A percentile compares a stretch with the other conserved stretches of the same genome.
These are phyloP conservation scores for Hirundichthys speculiger DNA, from an alignment of 2,113 vertebrate genomes.

Conservation along the genomic window DNA sequence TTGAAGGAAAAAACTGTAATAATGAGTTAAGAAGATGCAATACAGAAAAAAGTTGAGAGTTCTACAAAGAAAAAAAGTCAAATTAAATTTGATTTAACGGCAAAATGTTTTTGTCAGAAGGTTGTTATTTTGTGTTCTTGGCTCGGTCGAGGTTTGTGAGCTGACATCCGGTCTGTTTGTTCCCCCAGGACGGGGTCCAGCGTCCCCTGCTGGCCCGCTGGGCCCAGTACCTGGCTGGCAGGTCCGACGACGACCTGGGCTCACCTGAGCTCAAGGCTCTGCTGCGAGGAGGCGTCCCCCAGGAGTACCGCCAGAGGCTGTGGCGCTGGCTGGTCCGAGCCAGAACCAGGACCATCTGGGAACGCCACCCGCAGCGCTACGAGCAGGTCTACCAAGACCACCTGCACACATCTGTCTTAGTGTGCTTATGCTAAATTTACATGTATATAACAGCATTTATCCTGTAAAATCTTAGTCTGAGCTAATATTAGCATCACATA, in stretches of 20 bases:
- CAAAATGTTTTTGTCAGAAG: too few species aligned
- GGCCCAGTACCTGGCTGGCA: conserved; percentile 82
- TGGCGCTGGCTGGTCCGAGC: conserved; percentile 87
- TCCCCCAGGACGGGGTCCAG: conserved; percentile 78
- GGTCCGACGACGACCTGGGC: conserved; percentile 69
- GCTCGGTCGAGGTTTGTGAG: too few species aligned
- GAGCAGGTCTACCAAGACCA: conserved; percentile 53
- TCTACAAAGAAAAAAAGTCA: too few species aligned
- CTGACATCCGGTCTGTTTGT: neutral
- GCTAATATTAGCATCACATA: too few species aligned
- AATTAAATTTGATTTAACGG: too few species aligned
- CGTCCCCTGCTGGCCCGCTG: conserved; percentile 84
- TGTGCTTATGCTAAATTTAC: too few species aligned
- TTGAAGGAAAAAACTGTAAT: too few species aligned
- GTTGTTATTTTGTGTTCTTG: too few species aligned
- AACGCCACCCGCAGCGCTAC: conserved; percentile 79
- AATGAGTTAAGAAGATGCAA: too few species aligned
- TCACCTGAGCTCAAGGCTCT: conserved; percentile 85
- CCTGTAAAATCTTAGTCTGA: too few species aligned
- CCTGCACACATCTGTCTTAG: neutral
- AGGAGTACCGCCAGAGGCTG: conserved; percentile 83
- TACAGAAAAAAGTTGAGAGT: too few species aligned
- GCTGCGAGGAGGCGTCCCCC: conserved; percentile 86
- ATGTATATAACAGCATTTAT: too few species aligned
- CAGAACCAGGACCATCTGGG: conserved; percentile 70